These are phyloP conservation scores for Agriopis leucophaearia DNA, from an alignment of 2,888 invertebrate genomes.

Conservation along the genomic window DNA sequence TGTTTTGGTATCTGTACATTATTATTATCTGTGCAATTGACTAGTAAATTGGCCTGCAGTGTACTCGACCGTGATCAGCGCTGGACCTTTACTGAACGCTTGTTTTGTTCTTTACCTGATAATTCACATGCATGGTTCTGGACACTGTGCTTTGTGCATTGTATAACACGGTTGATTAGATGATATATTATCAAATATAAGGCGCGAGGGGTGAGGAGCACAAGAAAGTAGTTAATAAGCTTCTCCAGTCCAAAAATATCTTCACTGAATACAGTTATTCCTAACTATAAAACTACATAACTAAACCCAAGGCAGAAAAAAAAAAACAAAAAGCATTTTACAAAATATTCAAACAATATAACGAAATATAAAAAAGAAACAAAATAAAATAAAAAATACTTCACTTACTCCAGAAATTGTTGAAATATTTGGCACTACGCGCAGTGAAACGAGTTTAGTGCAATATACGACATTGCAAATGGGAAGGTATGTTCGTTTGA, in stretches of 20 bases:
- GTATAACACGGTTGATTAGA: too few relatives aligned
- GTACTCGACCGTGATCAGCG: conserved; percentile 43
- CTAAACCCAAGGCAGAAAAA: neutral
- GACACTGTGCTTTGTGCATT: too few relatives aligned
- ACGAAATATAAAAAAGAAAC: conserved; percentile 4
- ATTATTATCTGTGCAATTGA: neutral
- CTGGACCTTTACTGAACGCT: conserved; percentile 35
- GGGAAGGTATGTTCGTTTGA: conserved; percentile 23
- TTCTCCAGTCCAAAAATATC: too few relatives aligned
- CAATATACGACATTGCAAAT: conserved; percentile 24
- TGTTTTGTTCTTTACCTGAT: conserved; percentile 20
- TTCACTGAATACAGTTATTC: too few relatives aligned
- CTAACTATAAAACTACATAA: neutral
- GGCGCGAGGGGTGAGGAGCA: too few relatives aligned
- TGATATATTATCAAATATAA: too few relatives aligned
- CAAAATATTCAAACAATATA: conserved; percentile 7
- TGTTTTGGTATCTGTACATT: neutral
- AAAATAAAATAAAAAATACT: conserved; percentile 13
- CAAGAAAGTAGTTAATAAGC: too few relatives aligned
- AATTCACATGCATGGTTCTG: conserved; percentile 22
- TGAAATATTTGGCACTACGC: conserved; percentile 24
- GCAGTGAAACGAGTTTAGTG: conserved; percentile 19
- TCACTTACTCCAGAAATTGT: conserved; percentile 15
- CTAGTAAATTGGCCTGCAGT: conserved; percentile 53
- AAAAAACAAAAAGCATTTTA: neutral